Evolutionary conservation across 2,113 vertebrate species (phyloP).

Genomic region (Caloenas nicobarica): DNA sequence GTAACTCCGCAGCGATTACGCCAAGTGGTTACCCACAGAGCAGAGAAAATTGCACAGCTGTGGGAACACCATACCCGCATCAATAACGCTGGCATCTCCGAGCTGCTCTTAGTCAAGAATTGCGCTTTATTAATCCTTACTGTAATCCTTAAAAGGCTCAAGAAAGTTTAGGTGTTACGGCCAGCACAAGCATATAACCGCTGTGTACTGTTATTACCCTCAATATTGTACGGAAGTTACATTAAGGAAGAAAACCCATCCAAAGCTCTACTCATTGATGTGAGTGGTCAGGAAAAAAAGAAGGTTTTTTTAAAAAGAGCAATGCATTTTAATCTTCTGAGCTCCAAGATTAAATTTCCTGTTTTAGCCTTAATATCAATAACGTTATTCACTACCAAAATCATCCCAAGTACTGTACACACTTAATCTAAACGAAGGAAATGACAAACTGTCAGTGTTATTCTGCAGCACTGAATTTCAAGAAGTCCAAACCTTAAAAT

Average conservation of each 20-base stretch:
- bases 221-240: not conserved
- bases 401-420: not conserved
- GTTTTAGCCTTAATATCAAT: not conserved
- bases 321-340: constrained; percentile 4
- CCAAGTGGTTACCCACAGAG: not conserved
- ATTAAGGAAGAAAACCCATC: not conserved
- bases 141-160: not conserved
- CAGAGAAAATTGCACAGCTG: not conserved
- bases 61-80: not conserved
- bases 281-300: not conserved
- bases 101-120: not conserved
- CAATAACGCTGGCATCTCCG: not conserved
- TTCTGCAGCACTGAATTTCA: not conserved
- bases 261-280: not conserved
- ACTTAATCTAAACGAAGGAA: constrained; percentile 32
- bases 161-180: not conserved
- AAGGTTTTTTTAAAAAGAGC: not conserved
- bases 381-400: not conserved
- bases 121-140: not conserved
- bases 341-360: not conserved
- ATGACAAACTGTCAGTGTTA: constrained; percentile 1
- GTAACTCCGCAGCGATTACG: not conserved
- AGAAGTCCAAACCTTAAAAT: constrained; percentile 22
- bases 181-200: not conserved
- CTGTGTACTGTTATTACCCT: not conserved